Evolutionary conservation across 1,140 invertebrate genomes (phyloP), one percentile per base, ranked within the genome.

Genomic region (Epicauta chinensis): DNA sequence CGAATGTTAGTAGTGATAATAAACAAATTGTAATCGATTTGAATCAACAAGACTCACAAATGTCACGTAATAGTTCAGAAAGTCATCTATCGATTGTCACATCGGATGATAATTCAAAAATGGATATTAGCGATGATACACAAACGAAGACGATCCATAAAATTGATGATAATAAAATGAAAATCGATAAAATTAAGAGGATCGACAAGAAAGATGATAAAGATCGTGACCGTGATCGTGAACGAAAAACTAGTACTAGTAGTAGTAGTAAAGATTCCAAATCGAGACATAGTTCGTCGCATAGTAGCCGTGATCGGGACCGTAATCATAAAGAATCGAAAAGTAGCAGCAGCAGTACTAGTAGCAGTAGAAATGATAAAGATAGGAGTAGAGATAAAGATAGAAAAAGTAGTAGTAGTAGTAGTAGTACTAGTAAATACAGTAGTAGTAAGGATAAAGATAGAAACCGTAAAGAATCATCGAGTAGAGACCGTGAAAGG

Each of bases 51-150:
- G 76, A 79, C 47, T 81, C 79, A 2, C 75, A 79, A 39, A 59
- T 79, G 0, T 81, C 78, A 3, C 77, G 80, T 64, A 77, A 81
- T 9, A 81, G 79, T 10, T 80, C 77, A 1, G 75, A 80, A 48
- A 79, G 77, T 41, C 67, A 73, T 11, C 63, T 81, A n/a, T 79
- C 78, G 0, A 74, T 75, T 39, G 68, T 76, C 4, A 75, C 73
- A 12, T 74, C 75, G 14, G 65, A 66, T 38, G 64, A 69, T 12
- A 67, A 61, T 48, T 51, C 51, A 41, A 73, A 71, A 62, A 64
- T 69, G 55, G 67, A 70, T 16, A 59, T 64, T 41, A 63, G 62
- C 52, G 63, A 69, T 31, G 58, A 55, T 23, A 53, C 55, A 2
- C 36, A 56, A 39, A 56, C 55, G 16, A 58, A 58, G 48, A 14